Evolutionary conservation across 2,888 invertebrate species (phyloP), one percentile per base, ranked within the genome.

Genomic region (Tanaodytes sp.): DNA sequence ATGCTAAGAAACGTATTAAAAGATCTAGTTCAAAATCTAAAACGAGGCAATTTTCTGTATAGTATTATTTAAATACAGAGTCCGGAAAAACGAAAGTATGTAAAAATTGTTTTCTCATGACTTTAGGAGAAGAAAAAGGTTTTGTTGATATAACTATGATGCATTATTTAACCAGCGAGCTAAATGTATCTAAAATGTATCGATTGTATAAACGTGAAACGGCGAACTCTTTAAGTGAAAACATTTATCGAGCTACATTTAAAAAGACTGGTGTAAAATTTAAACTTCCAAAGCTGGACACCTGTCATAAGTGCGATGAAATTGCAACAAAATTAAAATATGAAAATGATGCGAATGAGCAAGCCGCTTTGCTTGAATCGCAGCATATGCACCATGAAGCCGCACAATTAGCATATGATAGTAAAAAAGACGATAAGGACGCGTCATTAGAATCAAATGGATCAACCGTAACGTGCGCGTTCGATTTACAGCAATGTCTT

Each of bases 201-300:
- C 8, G 4, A 4, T 4, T 33, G 5, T 33, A 33, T 33, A 12
- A 8, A 4, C 11, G 3, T n/a, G 36, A 33, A n/a, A 12, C 12
- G 11, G 6, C 6, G 12, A 3, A 33, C 12, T 12, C 36, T n/a
- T 8, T 33, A n/a, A n/a, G 12, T 33, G 3, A 33, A n/a, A 6
- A 33, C 11, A n/a, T 33, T n/a, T 33, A 33, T n/a, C 12, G 12
- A 3, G 11, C 11, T n/a, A 12, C 6, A n/a, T 70, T 61, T 48
- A 20, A 63, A 48, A 66, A 40, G 61, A 71, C 59, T 18, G 36
- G 46, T 1, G 23, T 74, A 18, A 19, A 51, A 58, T 74, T 74
- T 51, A 75, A 74, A 63, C 31, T 14, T 23, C 67, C 70, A 45
- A 68, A 69, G 36, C 33, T 69, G 2, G 36, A 42, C n/a, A 42